phyloP scores from a whole-genome alignment of 2,888 invertebrate genomes.

The Noctua janthina region DNA sequence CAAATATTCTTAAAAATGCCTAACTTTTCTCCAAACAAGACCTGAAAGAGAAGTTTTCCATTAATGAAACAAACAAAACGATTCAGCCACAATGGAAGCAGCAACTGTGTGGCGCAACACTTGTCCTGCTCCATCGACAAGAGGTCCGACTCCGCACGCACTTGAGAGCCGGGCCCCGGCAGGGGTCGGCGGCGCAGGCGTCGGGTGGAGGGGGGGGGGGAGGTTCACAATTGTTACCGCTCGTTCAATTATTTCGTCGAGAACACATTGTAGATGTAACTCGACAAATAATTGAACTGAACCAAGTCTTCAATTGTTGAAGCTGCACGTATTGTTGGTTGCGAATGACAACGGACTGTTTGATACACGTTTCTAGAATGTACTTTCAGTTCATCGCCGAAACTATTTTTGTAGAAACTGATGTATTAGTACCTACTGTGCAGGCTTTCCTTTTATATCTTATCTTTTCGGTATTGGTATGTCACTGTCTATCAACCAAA shows the following conservation, averaged over 20 bases:
- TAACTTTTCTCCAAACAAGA: neutral
- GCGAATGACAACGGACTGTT: conserved; percentile 9
- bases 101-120: conserved; percentile 26
- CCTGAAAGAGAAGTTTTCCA: neutral
- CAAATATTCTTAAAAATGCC: neutral
- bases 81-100: conserved; percentile 17
- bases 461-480: neutral
- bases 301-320: conserved; percentile 16
- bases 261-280: conserved; percentile 41
- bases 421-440: neutral
- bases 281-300: conserved; percentile 49
- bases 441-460: neutral
- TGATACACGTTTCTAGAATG: neutral
- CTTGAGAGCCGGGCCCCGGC: conserved; percentile 23
- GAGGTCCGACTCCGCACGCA: conserved; percentile 45
- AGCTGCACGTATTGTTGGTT: conserved; percentile 24
- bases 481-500: neutral
- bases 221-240: conserved; percentile 38
- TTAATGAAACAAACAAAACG: conserved; percentile 29
- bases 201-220: neutral
- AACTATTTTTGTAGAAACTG: neutral
- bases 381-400: conserved; percentile 5
- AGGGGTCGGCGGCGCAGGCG: no score
- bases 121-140: conserved; percentile 24
- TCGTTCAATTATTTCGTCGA: conserved; percentile 58